These are phyloP conservation scores for Lasaia peninsularis DNA, from an alignment of 1,140 invertebrate species.

Conservation along the genomic window DNA sequence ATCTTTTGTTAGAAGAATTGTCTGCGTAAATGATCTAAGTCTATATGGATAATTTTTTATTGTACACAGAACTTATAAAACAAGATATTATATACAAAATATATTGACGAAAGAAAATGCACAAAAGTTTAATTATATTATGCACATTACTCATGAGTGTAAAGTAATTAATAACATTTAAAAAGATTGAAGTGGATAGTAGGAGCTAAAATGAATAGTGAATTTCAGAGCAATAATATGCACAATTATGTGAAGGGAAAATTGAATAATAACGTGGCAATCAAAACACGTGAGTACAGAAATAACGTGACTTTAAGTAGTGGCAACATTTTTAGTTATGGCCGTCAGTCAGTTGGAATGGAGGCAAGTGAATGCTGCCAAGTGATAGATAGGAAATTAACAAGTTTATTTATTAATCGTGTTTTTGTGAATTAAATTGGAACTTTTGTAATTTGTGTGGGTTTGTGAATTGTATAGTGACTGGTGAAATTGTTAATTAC, in stretches of 20 bases:
- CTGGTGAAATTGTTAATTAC: conserved; percentile 43
- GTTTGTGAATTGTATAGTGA: conserved; percentile 54
- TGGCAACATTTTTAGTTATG: conserved; percentile 72
- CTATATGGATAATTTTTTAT: too few relatives aligned
- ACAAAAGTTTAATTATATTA: too few relatives aligned
- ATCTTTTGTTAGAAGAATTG: too few relatives aligned
- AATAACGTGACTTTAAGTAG: conserved; percentile 55
- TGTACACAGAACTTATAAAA: too few relatives aligned
- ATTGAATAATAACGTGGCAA: conserved; percentile 32
- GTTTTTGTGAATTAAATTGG: conserved; percentile 47
- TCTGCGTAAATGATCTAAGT: too few relatives aligned
- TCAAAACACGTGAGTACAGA: conserved; percentile 44
- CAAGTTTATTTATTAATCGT: conserved; percentile 52
- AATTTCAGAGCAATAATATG: too few relatives aligned
- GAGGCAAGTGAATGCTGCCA: conserved; percentile 48
- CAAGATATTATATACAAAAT: too few relatives aligned
- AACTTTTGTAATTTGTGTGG: conserved; percentile 45
- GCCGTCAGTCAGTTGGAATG: conserved; percentile 63
- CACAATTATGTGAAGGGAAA: background rate
- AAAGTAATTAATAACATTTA: too few relatives aligned
- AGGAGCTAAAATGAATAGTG: too few relatives aligned
- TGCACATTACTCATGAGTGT: too few relatives aligned
- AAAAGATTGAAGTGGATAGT: too few relatives aligned
- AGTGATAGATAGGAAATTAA: conserved; percentile 57
- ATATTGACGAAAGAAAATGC: too few relatives aligned